A percentile compares a stretch with the other conserved stretches of the same genome.
phyloP scores from a whole-genome alignment of 2,888 invertebrate species.

The Pecten maximus region DNA sequence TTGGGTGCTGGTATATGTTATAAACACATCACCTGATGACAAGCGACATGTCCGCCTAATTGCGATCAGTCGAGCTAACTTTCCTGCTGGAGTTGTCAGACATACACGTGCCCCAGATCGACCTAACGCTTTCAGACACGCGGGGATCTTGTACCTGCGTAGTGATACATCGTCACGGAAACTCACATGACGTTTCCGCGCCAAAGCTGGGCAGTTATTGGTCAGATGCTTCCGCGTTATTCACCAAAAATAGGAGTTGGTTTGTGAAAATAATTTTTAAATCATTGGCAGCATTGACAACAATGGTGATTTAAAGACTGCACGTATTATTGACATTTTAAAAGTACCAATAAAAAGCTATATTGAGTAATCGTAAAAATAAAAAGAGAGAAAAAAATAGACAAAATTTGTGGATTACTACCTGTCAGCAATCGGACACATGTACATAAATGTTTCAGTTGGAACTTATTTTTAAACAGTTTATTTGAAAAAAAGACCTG shows the following conservation, averaged over 20 bases:
- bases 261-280: not conserved
- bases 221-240: conserved; percentile 17
- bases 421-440: no score
- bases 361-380: no score
- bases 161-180: conserved; percentile 32
- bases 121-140: not conserved
- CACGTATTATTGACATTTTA: not conserved
- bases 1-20: conserved; percentile 1
- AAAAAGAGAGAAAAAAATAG: no score
- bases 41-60: conserved; percentile 24
- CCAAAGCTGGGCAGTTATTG: conserved; percentile 33
- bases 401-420: no score
- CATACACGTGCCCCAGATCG: not conserved
- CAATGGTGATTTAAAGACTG: not conserved
- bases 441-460: no score
- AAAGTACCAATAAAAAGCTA: not conserved
- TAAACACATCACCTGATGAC: not conserved
- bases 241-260: not conserved
- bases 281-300: not conserved
- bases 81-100: conserved; percentile 1
- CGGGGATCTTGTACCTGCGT: not conserved
- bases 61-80: not conserved
- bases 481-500: no score
- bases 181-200: conserved; percentile 33
- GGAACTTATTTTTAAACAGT: no score